phyloP scores from a whole-genome alignment of 1,140 invertebrate genomes.

The Chlorops oryzae region DNA sequence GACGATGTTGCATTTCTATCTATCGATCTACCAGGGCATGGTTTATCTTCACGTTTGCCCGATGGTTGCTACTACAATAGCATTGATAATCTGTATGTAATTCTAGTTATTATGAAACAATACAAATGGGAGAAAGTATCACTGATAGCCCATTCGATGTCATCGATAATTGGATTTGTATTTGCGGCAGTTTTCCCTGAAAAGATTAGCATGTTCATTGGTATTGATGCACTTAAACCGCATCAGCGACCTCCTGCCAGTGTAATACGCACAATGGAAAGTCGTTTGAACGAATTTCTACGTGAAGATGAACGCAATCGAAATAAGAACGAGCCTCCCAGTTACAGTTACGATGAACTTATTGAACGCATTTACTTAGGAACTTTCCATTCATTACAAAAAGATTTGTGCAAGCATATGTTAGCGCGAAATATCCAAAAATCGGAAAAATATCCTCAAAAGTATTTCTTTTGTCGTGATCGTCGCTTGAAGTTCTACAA shows the following conservation, averaged over 20 bases:
- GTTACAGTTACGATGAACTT: slow-evolving; percentile 57
- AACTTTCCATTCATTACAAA: slow-evolving; percentile 51
- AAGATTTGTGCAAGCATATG: slow-evolving; percentile 54
- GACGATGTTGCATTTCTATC: slow-evolving; percentile 57
- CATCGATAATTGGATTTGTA: slow-evolving; percentile 54
- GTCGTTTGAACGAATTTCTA: slow-evolving; percentile 51
- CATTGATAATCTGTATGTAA: slow-evolving; percentile 53
- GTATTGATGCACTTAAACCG: slow-evolving; percentile 58
- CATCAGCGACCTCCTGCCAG: slow-evolving; percentile 43
- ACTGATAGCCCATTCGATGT: slow-evolving; percentile 63
- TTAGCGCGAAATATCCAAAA: slow-evolving; percentile 54
- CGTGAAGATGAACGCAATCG: slow-evolving; percentile 49
- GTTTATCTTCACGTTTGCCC: slow-evolving; percentile 61
- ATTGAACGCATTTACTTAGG: slow-evolving; percentile 52
- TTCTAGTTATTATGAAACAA: slow-evolving; percentile 58
- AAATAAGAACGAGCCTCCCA: slow-evolving; percentile 52
- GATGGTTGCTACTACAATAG: slow-evolving; percentile 57
- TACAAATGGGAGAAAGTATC: slow-evolving; percentile 66
- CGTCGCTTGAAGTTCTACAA: slow-evolving; percentile 52
- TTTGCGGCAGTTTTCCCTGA: slow-evolving; percentile 57
- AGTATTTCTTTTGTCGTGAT: slow-evolving; percentile 59
- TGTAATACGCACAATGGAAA: slow-evolving; percentile 34
- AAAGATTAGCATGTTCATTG: slow-evolving; percentile 57
- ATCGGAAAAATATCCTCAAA: slow-evolving; percentile 54
- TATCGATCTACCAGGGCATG: slow-evolving; percentile 68